phyloP scores from a whole-genome alignment of 2,888 invertebrate species.

The Dicyrtomina minuta region DNA sequence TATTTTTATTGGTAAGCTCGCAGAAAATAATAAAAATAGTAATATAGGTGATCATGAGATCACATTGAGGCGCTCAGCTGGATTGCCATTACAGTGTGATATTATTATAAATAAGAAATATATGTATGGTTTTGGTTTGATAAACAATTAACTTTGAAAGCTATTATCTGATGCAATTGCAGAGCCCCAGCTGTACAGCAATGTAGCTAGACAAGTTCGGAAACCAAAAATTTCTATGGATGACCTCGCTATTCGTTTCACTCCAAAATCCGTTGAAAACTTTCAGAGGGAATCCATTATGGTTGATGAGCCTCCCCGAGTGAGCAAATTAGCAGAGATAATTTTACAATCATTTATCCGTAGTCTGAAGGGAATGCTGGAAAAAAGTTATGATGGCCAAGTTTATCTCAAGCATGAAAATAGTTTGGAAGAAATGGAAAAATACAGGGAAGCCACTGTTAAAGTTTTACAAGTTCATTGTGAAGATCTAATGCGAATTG shows the following conservation, averaged over 20 bases:
- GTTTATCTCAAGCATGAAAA: conserved; percentile 35
- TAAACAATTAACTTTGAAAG: background rate
- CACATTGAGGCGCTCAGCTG: background rate
- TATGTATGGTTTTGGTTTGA: background rate
- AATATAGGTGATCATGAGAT: background rate
- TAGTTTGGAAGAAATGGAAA: conserved; percentile 41
- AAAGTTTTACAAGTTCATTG: conserved; percentile 34
- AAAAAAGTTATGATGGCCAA: conserved; percentile 23
- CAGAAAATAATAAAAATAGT: background rate
- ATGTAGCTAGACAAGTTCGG: conserved; percentile 42
- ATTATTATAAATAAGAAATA: background rate
- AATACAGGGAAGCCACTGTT: conserved; percentile 32
- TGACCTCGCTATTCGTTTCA: conserved; percentile 40
- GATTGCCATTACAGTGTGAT: background rate
- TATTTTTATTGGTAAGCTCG: conserved; percentile 51
- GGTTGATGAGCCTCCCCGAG: conserved; percentile 46
- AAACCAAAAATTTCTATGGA: conserved; percentile 38
- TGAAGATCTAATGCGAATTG: conserved; percentile 48
- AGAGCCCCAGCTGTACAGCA: conserved; percentile 49
- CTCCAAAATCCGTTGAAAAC: conserved; percentile 39
- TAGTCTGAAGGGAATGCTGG: conserved; percentile 39
- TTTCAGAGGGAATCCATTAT: conserved; percentile 39
- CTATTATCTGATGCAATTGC: conserved; percentile 10
- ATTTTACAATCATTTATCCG: conserved; percentile 39
- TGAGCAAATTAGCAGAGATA: conserved; percentile 38